phyloP scores from a whole-genome alignment of 2,113 vertebrate species.

The Hemichromis elongatus region DNA sequence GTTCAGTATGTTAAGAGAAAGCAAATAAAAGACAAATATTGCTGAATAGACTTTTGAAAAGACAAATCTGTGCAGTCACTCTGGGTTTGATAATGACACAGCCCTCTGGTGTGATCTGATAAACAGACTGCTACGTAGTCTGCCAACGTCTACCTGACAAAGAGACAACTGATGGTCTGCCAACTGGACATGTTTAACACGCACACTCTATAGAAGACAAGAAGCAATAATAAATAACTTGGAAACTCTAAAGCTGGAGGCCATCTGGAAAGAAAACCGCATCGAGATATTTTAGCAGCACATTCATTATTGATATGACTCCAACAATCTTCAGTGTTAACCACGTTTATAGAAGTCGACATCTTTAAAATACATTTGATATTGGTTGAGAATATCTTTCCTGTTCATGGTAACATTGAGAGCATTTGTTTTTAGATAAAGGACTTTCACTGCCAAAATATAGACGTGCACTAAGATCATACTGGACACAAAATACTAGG shows the following conservation, averaged over 20 bases:
- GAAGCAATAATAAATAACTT: not conserved
- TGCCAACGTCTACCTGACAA: not conserved
- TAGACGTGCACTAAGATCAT: not conserved
- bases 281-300: not conserved
- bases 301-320: not conserved
- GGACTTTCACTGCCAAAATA: not conserved
- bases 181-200: not conserved
- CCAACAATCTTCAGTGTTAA: not conserved
- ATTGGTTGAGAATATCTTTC: not conserved
- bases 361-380: not conserved
- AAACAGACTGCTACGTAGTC: not conserved
- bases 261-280: not conserved
- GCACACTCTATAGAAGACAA: not conserved
- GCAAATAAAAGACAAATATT: not conserved
- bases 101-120: not conserved
- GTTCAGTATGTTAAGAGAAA: not conserved
- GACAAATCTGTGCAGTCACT: constrained; percentile 1
- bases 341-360: not conserved
- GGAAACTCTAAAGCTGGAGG: not conserved
- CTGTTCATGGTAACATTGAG: not conserved
- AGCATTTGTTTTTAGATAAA: not conserved
- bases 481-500: not conserved
- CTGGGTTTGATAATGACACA: constrained; percentile 9
- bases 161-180: not conserved
- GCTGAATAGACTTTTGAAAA: constrained; percentile 8